Percentiles rank a stretch among this genome's conserved stretches.
Conservation (phyloP, 2,113 vertebrate species). For the Panurus biarmicus region DNA sequence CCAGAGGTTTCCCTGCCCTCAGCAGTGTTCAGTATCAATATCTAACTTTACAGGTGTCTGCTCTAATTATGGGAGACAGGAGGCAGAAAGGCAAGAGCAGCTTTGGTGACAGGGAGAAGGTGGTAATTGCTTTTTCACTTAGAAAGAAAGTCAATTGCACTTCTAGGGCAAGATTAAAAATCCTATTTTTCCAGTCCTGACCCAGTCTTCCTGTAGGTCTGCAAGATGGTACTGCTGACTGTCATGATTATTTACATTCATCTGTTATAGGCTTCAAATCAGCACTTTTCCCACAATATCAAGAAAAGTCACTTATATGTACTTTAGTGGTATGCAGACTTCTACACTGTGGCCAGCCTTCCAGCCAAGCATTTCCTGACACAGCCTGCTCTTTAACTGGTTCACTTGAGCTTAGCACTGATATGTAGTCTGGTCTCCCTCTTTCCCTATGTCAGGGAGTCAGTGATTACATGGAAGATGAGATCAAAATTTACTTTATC, state of each 20-base stretch:
- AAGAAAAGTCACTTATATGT: background rate
- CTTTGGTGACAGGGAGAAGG: background rate
- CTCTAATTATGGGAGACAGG: background rate
- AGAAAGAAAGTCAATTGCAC: background rate
- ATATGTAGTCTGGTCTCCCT: background rate
- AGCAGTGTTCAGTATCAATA: background rate
- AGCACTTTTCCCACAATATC: background rate
- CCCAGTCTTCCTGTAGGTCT: background rate
- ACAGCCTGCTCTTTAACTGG: background rate
- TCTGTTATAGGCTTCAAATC: background rate
- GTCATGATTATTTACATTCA: background rate
- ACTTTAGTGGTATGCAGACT: background rate
- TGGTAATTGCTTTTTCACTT: background rate
- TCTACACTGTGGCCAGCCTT: background rate
- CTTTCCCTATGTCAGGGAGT: background rate
- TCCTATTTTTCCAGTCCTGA: background rate
- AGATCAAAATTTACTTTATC: background rate
- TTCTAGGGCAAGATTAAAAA: background rate
- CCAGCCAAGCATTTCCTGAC: background rate
- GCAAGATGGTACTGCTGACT: background rate
- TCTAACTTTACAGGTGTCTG: background rate
- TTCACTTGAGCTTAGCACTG: background rate
- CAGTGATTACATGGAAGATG: background rate
- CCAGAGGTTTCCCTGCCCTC: background rate
- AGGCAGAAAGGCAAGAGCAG: background rate